Base-by-base conservation (phyloP, 2,113 vertebrate genomes). In the Petromus typicus region DNA sequence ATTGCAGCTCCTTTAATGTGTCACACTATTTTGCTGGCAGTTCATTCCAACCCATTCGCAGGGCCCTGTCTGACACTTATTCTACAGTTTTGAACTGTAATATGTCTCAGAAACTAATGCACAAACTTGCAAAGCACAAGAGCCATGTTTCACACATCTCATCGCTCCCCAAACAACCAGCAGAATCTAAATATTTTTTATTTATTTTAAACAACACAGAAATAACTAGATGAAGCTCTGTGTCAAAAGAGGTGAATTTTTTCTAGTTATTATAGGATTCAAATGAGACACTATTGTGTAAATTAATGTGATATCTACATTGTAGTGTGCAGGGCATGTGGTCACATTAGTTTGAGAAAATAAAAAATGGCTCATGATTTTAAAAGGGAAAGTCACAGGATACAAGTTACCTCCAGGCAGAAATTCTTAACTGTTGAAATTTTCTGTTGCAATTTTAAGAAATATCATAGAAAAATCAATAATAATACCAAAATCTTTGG, bases 251-350 rank as follows among this genome's bases (percentile, higher is more conserved):
- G 2, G 2, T 89, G 7, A 78, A 4, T 73, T 78, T 83, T 75
- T 66, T 57, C 18, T 63, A 86, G 69, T 59, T 57, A 90, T 40
- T 93, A 76, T 93, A 87, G 13, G 1, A 93, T 27, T 51, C 22
- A 5, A 67, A 83, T 32, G 7, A 40, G n/a, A 67, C 73, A 7
- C 86, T 94, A 83, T 92, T 91, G 56, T 89, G 23, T 12, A 95
- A 90, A 64, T 61, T 12, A 30, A 63, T 80, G 4, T 8, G 67
- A 83, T 16, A 54, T 4, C 20, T 79, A 37, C 2, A 86, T 2
- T 75, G 0, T 48, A 75, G n/a, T 54, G 34, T 16, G 56, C 5
- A 43, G 9, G 4, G 4, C 1, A n/a, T 54, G 9, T 7, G 83
- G 59, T 84, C 34, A 67, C 14, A 48, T 32, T 20, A 14, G 14